phyloP scores from a whole-genome alignment of 2,888 invertebrate species.

The Pristionchus arcanus region DNA sequence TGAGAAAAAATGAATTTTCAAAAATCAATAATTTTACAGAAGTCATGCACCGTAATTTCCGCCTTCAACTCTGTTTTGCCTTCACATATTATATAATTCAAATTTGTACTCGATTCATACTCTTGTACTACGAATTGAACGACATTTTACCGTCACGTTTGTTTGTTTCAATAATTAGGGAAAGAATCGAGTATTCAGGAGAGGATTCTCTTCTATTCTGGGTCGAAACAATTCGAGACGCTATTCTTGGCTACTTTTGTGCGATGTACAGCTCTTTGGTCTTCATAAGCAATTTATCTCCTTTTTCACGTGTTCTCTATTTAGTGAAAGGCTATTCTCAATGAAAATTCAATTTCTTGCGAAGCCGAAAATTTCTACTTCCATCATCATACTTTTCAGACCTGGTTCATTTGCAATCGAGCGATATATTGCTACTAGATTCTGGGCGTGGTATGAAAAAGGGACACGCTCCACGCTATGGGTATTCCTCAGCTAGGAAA shows the following conservation, averaged over 20 bases:
- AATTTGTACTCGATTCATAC: background rate
- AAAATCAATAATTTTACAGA: background rate
- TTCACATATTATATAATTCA: background rate
- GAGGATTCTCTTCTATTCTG: background rate
- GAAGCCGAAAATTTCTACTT: too few species aligned
- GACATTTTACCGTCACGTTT: background rate
- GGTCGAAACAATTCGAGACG: background rate
- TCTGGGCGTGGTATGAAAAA: background rate
- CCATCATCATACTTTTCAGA: background rate
- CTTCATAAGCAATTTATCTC: background rate
- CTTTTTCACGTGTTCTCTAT: too few species aligned
- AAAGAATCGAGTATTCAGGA: background rate
- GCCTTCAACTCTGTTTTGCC: background rate
- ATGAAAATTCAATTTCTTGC: too few species aligned
- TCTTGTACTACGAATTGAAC: background rate
- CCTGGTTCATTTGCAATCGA: background rate
- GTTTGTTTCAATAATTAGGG: background rate
- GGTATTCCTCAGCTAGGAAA: background rate
- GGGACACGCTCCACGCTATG: background rate
- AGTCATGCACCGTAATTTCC: background rate
- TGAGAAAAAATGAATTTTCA: too few species aligned
- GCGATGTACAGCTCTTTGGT: background rate
- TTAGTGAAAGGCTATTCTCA: too few species aligned
- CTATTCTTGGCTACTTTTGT: conserved; percentile 26
- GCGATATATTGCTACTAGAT: background rate